A percentile compares a stretch with the other conserved stretches of the same genome.
Evolutionary conservation across 1,140 invertebrate genomes (phyloP).

Genomic region (Papilio dardanus): DNA sequence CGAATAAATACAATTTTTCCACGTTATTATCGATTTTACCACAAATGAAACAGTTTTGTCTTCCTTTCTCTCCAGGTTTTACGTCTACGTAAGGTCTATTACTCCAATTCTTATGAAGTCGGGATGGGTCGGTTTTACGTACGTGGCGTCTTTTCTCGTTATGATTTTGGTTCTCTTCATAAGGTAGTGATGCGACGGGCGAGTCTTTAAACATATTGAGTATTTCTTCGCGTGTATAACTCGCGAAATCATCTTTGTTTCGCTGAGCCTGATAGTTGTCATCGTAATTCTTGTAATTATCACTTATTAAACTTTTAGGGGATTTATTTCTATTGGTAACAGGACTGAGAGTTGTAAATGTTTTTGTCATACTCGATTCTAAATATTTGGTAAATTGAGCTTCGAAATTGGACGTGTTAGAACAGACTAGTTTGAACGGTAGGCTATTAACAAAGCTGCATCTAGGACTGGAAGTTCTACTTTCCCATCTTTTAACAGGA

Average conservation of each 20-base stretch:
- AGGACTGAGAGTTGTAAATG: conserved; percentile 53
- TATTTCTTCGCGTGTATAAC: conserved; percentile 69
- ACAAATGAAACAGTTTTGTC: conserved; percentile 70
- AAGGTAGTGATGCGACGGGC: conserved; percentile 63
- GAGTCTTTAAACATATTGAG: conserved; percentile 78
- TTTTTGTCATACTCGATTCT: conserved; percentile 57
- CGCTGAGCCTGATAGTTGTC: conserved; percentile 46
- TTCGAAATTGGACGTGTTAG: conserved; percentile 67
- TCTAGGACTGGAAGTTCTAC: conserved; percentile 56
- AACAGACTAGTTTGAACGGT: conserved; percentile 70
- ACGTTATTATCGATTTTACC: conserved; percentile 58
- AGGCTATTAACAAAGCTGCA: conserved; percentile 63
- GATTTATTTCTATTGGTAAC: conserved; percentile 54
- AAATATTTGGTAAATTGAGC: conserved; percentile 69
- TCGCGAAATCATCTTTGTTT: conserved; percentile 50
- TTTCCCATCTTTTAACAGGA: conserved; percentile 56
- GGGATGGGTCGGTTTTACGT: conserved; percentile 70
- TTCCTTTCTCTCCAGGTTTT: conserved; percentile 50
- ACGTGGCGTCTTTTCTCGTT: conserved; percentile 64
- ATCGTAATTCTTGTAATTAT: conserved; percentile 60
- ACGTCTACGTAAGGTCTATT: conserved; percentile 55
- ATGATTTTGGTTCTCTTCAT: conserved; percentile 54
- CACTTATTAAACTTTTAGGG: conserved; percentile 55
- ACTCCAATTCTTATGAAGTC: conserved; percentile 60
- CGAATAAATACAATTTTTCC: conserved; percentile 73